Percentiles rank a stretch among this genome's conserved stretches.
These are phyloP conservation scores for Oscheius onirici DNA, from an alignment of 2,888 invertebrate species.

Conservation along the genomic window DNA sequence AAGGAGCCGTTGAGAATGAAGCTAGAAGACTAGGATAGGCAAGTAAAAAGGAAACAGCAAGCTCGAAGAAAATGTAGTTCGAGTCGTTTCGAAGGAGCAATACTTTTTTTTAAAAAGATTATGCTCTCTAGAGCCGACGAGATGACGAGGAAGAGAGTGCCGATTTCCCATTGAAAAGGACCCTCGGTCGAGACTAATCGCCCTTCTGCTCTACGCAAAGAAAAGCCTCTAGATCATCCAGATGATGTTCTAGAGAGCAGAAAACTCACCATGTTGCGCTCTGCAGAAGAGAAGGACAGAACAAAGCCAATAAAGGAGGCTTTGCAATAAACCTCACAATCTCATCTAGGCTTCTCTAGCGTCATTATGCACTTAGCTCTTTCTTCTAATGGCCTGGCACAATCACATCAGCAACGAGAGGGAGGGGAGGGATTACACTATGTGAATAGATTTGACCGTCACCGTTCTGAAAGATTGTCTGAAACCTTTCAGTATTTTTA, in stretches of 20 bases:
- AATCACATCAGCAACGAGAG: conserved; percentile 4
- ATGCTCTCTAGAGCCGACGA: too few species aligned
- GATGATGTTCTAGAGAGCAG: not conserved
- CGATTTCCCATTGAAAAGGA: not conserved
- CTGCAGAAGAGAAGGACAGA: conserved; percentile 12
- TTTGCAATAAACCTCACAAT: conserved; percentile 29
- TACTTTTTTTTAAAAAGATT: too few species aligned
- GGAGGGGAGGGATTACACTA: not conserved
- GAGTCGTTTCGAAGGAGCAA: too few species aligned
- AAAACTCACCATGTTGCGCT: conserved; percentile 9
- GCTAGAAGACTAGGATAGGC: too few species aligned
- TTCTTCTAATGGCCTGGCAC: conserved; percentile 1
- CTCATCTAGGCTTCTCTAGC: not conserved
- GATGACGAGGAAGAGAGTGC: not conserved
- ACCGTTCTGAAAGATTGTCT: too few species aligned
- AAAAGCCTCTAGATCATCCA: not conserved
- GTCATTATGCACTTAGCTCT: conserved; percentile 28
- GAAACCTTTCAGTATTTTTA: too few species aligned
- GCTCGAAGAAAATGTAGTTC: too few species aligned
- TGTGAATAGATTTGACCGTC: not conserved
- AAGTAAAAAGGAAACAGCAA: too few species aligned
- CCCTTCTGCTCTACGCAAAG: not conserved
- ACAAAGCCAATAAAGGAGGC: conserved; percentile 20
- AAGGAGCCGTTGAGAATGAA: too few species aligned
- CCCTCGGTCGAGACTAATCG: too few species aligned